Evolutionary conservation across 2,797 vertebrate species (phyloP).

Genomic region (Sebastes reedi): DNA sequence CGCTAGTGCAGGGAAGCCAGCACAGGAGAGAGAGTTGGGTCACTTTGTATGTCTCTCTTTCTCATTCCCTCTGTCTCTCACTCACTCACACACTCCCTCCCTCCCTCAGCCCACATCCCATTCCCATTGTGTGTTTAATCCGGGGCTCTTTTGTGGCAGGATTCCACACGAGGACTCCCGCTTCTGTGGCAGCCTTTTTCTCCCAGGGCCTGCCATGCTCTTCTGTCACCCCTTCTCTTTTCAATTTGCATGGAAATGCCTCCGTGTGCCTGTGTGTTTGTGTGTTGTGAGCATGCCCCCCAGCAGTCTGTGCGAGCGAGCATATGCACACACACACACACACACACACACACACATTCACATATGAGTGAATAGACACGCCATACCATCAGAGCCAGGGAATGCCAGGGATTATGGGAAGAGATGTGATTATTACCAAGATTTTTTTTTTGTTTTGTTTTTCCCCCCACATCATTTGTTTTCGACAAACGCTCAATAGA

Average conservation of each 20-base stretch:
- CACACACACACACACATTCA: conserved; percentile 39
- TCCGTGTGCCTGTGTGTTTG: conserved; percentile 67
- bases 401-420: conserved; percentile 83
- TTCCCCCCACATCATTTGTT: conserved; percentile 66
- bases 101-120: conserved; percentile 67
- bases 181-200: conserved; percentile 79
- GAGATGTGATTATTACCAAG: conserved; percentile 85
- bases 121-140: conserved; percentile 85
- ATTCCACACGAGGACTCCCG: conserved; percentile 84
- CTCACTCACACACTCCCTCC: conserved; percentile 22
- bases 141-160: conserved; percentile 82
- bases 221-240: conserved; percentile 79
- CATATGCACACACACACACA: conserved; percentile 46
- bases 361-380: conserved; percentile 66
- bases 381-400: conserved; percentile 79
- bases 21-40: conserved; percentile 53
- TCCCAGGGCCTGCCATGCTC: conserved; percentile 79
- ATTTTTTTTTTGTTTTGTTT: conserved; percentile 59
- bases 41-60: conserved; percentile 43
- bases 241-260: conserved; percentile 85
- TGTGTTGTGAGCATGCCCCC: conserved; percentile 73
- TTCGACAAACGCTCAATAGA: conserved; percentile 75
- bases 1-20: conserved; percentile 25
- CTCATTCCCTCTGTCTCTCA: conserved; percentile 12
- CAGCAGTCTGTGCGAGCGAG: conserved; percentile 65